Base-by-base conservation (phyloP, 2,797 vertebrate species). In the Chelonia mydas region DNA sequence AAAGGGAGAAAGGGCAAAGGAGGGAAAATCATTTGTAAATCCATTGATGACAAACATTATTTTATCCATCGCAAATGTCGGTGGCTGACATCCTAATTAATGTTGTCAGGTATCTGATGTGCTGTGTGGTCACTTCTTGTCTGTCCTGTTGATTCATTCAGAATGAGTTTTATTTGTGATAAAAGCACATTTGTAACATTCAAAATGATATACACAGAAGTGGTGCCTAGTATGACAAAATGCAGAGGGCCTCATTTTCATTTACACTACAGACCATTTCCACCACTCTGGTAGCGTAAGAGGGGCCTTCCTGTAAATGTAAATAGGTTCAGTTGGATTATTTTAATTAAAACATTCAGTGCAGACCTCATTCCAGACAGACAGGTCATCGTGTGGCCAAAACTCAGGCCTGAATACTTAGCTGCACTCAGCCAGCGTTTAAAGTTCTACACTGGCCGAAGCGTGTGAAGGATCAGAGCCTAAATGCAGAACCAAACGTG, bases 21-120 rank as follows among this genome's bases (percentile, higher is more conserved):
- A 84, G 41, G 57, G 15, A 83, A 54, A 21, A 27, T 23, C 45
- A 53, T 88, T 65, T 17, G 28, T 90, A n/a, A 85, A 37, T 68
- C 53, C 31, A 13, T 27, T 33, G 55, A 76, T 81, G 83, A 79
- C 88, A 89, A 89, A 65, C 0, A 0, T 68, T 41, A 23, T n/a
- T 68, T 89, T 79, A 76, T 3, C 90, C 41, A 1, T 57, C 31
- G 47, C 23, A 28, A 50, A 47, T 53, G n/a, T 59, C n/a, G 25
- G 51, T 65, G 0, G 1, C 49, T 74, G 77, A 41, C 54, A 25
- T 41, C 59, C 37, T 89, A 82, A n/a, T 84, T 90, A 86, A 25
- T 68, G 53, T 7, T 0, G 0, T n/a, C 59, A 16, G 0, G 0
- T 87, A 33, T 92, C 53, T 89, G 83, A 25, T 68, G 12, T 77